phyloP scores from a whole-genome alignment of 2,888 invertebrate species.

The Bombylius major region DNA sequence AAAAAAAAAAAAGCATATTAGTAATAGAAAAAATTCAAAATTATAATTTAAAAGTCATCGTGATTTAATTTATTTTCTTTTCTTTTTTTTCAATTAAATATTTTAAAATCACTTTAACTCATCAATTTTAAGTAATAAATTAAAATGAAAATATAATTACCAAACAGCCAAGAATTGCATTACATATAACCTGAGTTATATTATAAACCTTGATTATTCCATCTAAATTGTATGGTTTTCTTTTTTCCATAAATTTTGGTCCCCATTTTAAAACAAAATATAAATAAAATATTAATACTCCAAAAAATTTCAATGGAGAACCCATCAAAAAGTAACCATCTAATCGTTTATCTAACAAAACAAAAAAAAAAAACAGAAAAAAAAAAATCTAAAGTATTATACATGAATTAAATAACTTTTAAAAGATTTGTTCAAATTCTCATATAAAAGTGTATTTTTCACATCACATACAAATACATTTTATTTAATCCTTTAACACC shows the following conservation, averaged over 20 bases:
- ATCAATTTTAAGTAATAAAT: no score
- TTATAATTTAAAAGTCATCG: neutral
- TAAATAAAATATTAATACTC: slow-evolving; percentile 47
- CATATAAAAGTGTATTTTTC: no score
- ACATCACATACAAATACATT: no score
- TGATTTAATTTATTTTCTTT: no score
- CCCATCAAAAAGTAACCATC: slow-evolving; percentile 51
- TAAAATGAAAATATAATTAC: slow-evolving; percentile 35
- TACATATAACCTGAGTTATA: slow-evolving; percentile 47
- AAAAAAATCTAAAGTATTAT: neutral
- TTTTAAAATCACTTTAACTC: no score
- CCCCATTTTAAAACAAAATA: slow-evolving; percentile 55
- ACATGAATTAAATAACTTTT: no score
- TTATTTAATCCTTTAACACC: no score
- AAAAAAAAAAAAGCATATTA: neutral
- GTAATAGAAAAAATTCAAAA: neutral
- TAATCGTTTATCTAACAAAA: slow-evolving; percentile 46
- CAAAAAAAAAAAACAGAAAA: slow-evolving; percentile 1
- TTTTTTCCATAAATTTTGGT: slow-evolving; percentile 53
- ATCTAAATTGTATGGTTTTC: slow-evolving; percentile 48
- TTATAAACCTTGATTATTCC: slow-evolving; percentile 53
- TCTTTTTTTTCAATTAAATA: no score
- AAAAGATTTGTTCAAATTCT: no score
- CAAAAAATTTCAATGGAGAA: slow-evolving; percentile 46
- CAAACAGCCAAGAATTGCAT: slow-evolving; percentile 40